Conservation (phyloP, 2,888 invertebrate genomes). For the Julus scanicus region DNA sequence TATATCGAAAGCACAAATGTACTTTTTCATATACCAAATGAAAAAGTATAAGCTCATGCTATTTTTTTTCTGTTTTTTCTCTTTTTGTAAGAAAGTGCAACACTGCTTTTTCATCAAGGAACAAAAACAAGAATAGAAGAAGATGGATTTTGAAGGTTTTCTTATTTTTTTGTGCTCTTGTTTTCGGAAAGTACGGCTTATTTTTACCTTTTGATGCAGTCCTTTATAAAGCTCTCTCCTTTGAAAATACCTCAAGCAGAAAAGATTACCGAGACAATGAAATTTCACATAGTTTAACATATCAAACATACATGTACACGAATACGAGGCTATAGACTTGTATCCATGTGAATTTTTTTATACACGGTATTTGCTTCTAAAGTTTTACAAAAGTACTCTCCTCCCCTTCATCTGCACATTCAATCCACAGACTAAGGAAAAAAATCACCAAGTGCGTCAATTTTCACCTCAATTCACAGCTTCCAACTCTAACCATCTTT, state of each 20-base stretch:
- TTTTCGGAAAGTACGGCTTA: not conserved
- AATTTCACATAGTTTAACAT: conserved; percentile 1
- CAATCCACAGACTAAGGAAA: not conserved
- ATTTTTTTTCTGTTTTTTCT: not conserved
- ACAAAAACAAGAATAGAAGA: not conserved
- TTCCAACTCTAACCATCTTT: not conserved
- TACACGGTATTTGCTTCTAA: not conserved
- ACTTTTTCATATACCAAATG: not conserved
- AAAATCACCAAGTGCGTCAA: conserved; percentile 3
- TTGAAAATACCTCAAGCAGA: conserved; percentile 12
- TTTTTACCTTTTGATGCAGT: conserved; percentile 22
- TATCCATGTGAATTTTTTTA: not conserved
- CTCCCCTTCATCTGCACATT: not conserved
- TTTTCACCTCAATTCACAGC: conserved; percentile 20
- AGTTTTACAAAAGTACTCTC: not conserved
- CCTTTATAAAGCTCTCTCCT: conserved; percentile 9
- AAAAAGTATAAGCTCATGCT: not conserved
- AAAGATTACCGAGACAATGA: conserved; percentile 37
- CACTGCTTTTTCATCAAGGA: not conserved
- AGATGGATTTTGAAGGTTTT: conserved; percentile 24
- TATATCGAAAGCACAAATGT: too few species aligned
- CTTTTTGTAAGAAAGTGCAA: not conserved
- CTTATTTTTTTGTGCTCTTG: not conserved
- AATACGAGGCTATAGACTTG: not conserved
- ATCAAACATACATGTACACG: not conserved